These are phyloP conservation scores for Heliconius erato DNA, from an alignment of 2,888 invertebrate genomes.

Conservation along the genomic window DNA sequence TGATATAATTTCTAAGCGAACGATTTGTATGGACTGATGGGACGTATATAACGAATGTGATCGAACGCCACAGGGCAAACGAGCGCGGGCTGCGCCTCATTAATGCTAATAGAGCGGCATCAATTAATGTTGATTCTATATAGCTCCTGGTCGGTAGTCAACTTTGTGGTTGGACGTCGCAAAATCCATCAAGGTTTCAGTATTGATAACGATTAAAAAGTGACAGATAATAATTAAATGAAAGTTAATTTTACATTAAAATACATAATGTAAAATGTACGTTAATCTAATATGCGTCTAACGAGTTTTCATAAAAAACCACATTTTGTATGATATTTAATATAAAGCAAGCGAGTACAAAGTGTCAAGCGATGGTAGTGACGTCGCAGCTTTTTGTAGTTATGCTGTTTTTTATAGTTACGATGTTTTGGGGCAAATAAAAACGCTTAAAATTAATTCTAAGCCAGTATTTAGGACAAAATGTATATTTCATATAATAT, in stretches of 20 bases:
- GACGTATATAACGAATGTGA: constrained; percentile 56
- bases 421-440: neutral
- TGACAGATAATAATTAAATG: neutral
- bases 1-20: constrained; percentile 55
- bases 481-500: neutral
- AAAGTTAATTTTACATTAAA: neutral
- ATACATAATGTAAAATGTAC: neutral
- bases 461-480: neutral
- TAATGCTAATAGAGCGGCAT: constrained; percentile 75
- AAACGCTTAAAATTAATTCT: neutral
- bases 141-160: constrained; percentile 45
- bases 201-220: neutral
- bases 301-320: neutral
- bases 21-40: constrained; percentile 47
- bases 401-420: neutral
- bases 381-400: neutral
- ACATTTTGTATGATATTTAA: neutral
- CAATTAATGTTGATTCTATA: constrained; percentile 77
- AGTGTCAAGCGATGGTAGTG: neutral
- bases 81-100: constrained; percentile 73
- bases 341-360: neutral
- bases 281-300: neutral
- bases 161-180: constrained; percentile 28
- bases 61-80: constrained; percentile 65
- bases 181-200: neutral